phyloP scores from a whole-genome alignment of 2,888 invertebrate genomes.

The Dioctria linearis region DNA sequence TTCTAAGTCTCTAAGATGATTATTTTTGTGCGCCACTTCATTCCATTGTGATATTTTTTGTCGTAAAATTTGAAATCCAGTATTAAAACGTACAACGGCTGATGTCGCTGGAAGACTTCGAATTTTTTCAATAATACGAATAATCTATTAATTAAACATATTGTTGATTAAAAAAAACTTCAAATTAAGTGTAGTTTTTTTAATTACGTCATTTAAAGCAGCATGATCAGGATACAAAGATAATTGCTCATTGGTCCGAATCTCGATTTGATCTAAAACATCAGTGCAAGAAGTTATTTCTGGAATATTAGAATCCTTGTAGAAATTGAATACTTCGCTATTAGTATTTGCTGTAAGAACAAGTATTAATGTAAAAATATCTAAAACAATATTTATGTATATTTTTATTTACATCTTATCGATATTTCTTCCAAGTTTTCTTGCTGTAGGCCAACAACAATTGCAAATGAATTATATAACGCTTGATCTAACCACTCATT shows the following conservation, averaged over 20 bases:
- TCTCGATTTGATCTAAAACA: conserved; percentile 78
- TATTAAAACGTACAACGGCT: conserved; percentile 89
- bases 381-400: conserved; percentile 4
- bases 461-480: conserved; percentile 65
- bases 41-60: conserved; percentile 93
- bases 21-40: conserved; percentile 88
- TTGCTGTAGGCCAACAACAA: conserved; percentile 67
- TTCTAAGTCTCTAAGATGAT: conserved; percentile 84
- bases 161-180: conserved; percentile 45
- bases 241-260: conserved; percentile 77
- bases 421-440: conserved; percentile 63
- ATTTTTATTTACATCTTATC: conserved; percentile 55
- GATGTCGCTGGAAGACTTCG: conserved; percentile 83
- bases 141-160: conserved; percentile 73
- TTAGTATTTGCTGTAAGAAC: conserved; percentile 44
- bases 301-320: conserved; percentile 85
- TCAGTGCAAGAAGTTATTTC: conserved; percentile 83
- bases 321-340: conserved; percentile 77
- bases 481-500: conserved; percentile 65
- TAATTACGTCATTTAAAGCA: conserved; percentile 81
- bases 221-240: conserved; percentile 93
- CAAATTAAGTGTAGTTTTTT: conserved; percentile 14
- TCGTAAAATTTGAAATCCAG: conserved; percentile 91
- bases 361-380: background rate
- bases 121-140: conserved; percentile 74